Evolutionary conservation across 2,113 vertebrate genomes (phyloP), one percentile per base, ranked within the genome.

Genomic region (Chelonoidis abingdonii): DNA sequence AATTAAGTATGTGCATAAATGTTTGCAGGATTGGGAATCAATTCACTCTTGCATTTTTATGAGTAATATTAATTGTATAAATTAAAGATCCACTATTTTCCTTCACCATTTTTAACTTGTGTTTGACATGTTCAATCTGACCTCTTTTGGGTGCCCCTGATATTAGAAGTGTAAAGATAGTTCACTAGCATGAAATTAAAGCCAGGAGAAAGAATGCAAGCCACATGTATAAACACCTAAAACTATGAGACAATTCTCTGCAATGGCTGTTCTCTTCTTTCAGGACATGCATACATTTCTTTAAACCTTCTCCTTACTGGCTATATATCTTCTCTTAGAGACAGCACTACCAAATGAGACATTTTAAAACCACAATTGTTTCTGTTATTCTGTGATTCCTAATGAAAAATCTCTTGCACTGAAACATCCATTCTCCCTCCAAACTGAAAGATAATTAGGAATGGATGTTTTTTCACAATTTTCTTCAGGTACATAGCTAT

Each of bases 351-450:
- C 80, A 41, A n/a, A 31, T 83, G 29, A 89, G 38, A 93, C 75
- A 56, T 86, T 44, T 76, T 21, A 69, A 69, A 69, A 69, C 17
- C 16, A 38, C 7, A n/a, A 31, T 35, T n/a, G 27, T 54, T 56
- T 88, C 44, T 4, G 22, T 76, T 56, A 84, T 50, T 94, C 17
- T 88, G 41, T 27, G 6, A 87, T 85, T 86, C 79, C 35, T 84
- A 59, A 88, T 88, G 88, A 93, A 84, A 92, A 95, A 52, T 31
- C 86, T 59, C 38, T 80, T 78, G 81, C 52, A 93, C 14, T 88
- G 85, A 86, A 62, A 31, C 49, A 83, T 87, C 89, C 10, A 78
- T 72, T 84, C 62, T 84, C 16, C 88, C 90, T 88, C 75, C 53
- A 80, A 49, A 87, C 41, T 90, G 72, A 72, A 93, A 96, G 84